Percentiles rank a stretch among this genome's conserved stretches.
Evolutionary conservation across 2,797 vertebrate genomes (phyloP).

Genomic region (Cossypha polioptera): DNA sequence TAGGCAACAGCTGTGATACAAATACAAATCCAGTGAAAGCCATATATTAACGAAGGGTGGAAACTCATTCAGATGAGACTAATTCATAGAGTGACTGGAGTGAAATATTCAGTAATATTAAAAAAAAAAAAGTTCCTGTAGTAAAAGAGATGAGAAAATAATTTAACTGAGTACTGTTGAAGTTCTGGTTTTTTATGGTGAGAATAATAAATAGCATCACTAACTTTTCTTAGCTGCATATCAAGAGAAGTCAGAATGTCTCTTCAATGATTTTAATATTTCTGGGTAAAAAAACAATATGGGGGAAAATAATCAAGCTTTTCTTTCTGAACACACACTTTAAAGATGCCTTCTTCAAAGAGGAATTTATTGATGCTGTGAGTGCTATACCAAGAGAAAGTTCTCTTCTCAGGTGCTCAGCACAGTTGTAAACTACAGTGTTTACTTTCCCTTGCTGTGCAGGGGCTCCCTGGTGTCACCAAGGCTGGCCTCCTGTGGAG

Average conservation of each 20-base stretch:
- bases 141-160: not conserved
- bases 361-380: not conserved
- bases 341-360: not conserved
- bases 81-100: not conserved
- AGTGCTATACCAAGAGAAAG: not conserved
- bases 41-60: not conserved
- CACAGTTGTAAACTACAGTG: not conserved
- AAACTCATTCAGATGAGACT: not conserved
- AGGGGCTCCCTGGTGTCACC: not conserved
- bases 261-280: not conserved
- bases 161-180: not conserved
- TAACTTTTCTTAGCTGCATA: not conserved
- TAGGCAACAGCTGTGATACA: not conserved
- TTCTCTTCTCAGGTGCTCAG: not conserved
- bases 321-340: not conserved
- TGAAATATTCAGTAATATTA: not conserved
- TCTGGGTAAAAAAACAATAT: not conserved
- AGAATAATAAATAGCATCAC: not conserved
- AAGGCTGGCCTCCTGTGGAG: not conserved
- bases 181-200: not conserved
- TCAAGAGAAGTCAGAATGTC: not conserved
- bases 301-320: not conserved
- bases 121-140: not conserved
- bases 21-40: not conserved
- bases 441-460: not conserved